phyloP scores from a whole-genome alignment of 1,140 invertebrate species.

The Sitodiplosis mosellana region DNA sequence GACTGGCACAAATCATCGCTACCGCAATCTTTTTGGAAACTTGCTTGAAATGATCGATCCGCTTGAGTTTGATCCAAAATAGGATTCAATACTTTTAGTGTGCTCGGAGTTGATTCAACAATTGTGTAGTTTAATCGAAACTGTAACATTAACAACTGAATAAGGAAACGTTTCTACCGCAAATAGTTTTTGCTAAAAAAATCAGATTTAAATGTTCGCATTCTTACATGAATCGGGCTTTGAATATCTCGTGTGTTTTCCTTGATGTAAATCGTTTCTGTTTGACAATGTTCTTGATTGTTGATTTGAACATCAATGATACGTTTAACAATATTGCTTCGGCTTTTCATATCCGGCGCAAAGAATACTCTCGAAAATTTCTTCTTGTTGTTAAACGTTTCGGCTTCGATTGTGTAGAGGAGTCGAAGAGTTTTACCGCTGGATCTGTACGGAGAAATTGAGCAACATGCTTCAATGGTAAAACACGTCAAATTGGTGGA shows the following conservation, averaged over 20 bases:
- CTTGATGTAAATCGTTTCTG: conserved; percentile 62
- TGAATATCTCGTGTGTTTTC: conserved; percentile 71
- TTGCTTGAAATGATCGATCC: conserved; percentile 59
- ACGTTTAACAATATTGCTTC: conserved; percentile 37
- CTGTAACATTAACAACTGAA: conserved; percentile 13
- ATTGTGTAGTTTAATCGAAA: conserved; percentile 73
- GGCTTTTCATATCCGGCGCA: conserved; percentile 26
- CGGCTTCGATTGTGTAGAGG: conserved; percentile 64
- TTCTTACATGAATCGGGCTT: conserved; percentile 48
- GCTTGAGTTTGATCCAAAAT: conserved; percentile 79
- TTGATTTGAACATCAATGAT: conserved; percentile 34
- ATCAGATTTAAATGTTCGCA: conserved; percentile 8
- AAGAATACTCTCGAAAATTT: conserved; percentile 73
- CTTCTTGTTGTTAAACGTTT: conserved; percentile 53
- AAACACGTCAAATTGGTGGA: conserved; percentile 61
- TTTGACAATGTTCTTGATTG: conserved; percentile 38
- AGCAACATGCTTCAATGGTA: conserved; percentile 72
- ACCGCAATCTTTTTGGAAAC: conserved; percentile 87
- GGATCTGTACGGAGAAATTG: conserved; percentile 43
- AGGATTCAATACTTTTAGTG: conserved; percentile 56
- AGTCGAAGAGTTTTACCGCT: conserved; percentile 33
- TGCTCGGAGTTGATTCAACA: conserved; percentile 43
- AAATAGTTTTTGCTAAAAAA: background rate
- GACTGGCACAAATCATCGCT: conserved; percentile 77
- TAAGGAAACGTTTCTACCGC: conserved; percentile 5